Conservation (phyloP, 1,140 invertebrate genomes). For the Lordiphosa stackelbergi region DNA sequence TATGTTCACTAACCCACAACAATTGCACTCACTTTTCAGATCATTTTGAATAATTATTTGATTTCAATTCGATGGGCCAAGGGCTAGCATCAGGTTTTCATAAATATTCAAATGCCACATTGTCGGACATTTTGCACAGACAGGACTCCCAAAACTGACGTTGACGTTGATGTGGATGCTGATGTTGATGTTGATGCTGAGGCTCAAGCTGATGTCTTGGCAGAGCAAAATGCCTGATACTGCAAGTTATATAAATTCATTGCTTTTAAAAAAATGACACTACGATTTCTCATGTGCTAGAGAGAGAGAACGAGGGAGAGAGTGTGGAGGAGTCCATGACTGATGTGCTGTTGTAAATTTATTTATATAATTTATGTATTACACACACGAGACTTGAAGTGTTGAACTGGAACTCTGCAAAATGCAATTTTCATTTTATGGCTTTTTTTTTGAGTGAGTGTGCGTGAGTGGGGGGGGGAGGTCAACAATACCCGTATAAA, state of each 20-base stretch:
- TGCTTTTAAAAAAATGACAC: conserved; percentile 13
- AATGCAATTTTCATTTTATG: conserved; percentile 8
- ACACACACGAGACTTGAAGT: conserved; percentile 9
- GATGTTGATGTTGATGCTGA: background rate
- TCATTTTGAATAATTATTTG: conserved; percentile 10
- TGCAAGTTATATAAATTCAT: conserved; percentile 14
- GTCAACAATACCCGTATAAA: conserved; percentile 1
- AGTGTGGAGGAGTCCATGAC: conserved; percentile 4
- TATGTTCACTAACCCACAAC: background rate
- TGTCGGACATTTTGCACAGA: background rate
- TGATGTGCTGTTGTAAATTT: conserved; percentile 14
- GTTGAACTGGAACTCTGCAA: conserved; percentile 6
- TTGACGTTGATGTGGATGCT: conserved; percentile 4
- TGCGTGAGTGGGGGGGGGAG: background rate
- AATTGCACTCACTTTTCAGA: background rate
- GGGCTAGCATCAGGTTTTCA: background rate
- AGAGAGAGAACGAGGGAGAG: background rate
- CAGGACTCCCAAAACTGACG: background rate
- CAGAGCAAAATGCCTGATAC: conserved; percentile 1
- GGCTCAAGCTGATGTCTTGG: conserved; percentile 1
- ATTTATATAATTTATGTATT: conserved; percentile 16
- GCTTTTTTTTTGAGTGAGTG: background rate
- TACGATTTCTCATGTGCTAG: conserved; percentile 9
- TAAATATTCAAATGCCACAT: conserved; percentile 7
- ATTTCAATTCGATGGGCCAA: background rate